phyloP scores from a whole-genome alignment of 2,888 invertebrate species.

The Conops quadrifasciatus region DNA sequence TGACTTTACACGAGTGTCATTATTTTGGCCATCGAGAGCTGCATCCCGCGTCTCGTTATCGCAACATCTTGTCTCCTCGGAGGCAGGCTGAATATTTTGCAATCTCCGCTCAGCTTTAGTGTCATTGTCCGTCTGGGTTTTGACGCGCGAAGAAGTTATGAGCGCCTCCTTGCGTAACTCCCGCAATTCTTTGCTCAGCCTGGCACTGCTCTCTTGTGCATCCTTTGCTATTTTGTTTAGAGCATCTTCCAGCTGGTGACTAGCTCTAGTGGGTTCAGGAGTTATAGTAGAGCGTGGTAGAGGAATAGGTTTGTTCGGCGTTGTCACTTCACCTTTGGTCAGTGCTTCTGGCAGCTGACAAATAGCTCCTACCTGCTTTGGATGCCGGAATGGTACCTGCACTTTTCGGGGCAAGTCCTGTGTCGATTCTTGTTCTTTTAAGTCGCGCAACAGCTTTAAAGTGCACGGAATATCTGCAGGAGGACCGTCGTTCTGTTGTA shows the following conservation, averaged over 20 bases:
- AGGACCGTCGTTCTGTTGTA: conserved; percentile 55
- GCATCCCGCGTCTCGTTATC: conserved; percentile 66
- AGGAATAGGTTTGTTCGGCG: conserved; percentile 68
- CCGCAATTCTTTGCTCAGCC: conserved; percentile 73
- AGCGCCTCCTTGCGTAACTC: conserved; percentile 66
- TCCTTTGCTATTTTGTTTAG: conserved; percentile 78
- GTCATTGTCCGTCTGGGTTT: conserved; percentile 44
- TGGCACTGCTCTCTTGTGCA: conserved; percentile 78
- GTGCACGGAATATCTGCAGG: conserved; percentile 58
- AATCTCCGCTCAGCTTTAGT: conserved; percentile 56
- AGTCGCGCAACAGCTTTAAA: conserved; percentile 55
- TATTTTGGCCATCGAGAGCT: conserved; percentile 50
- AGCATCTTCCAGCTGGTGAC: conserved; percentile 73
- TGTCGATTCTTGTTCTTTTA: conserved; percentile 58
- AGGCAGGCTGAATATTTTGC: conserved; percentile 65
- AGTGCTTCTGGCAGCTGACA: conserved; percentile 60
- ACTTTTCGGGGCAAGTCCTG: conserved; percentile 44
- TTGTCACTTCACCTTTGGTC: conserved; percentile 42
- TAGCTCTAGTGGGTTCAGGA: conserved; percentile 64
- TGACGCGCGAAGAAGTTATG: conserved; percentile 55
- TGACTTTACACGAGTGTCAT: conserved; percentile 35
- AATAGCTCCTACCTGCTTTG: conserved; percentile 63
- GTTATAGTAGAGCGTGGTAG: conserved; percentile 66
- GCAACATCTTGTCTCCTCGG: conserved; percentile 66
- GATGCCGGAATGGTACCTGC: conserved; percentile 59